phyloP scores from a whole-genome alignment of 2,888 invertebrate genomes.

The Tenthredo distinguenda region DNA sequence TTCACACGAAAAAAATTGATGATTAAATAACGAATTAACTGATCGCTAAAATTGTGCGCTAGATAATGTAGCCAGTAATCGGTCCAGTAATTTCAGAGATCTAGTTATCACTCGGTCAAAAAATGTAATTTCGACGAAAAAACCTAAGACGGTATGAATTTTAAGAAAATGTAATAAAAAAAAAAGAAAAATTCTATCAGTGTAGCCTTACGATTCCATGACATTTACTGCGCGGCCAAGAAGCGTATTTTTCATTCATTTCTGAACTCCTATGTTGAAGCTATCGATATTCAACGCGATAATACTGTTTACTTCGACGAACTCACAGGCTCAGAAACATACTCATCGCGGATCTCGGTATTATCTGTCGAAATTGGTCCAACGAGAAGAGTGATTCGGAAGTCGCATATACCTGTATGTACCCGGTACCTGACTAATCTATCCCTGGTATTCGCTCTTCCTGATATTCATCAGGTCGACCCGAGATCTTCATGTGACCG shows the following conservation, averaged over 20 bases:
- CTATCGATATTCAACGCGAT: background rate
- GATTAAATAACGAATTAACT: no score
- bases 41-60: no score
- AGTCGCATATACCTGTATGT: background rate
- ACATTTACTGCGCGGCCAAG: background rate
- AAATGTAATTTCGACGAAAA: no score
- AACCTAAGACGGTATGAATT: no score
- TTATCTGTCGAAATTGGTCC: background rate
- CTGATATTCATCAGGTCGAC: constrained; percentile 7
- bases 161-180: background rate
- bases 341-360: background rate
- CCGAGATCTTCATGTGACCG: constrained; percentile 9
- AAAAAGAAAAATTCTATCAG: background rate
- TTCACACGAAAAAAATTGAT: no score
- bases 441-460: background rate
- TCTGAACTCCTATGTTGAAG: background rate
- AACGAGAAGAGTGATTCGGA: background rate
- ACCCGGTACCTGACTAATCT: background rate
- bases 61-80: no score
- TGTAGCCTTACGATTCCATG: background rate
- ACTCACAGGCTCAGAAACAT: background rate
- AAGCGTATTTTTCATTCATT: background rate
- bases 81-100: no score
- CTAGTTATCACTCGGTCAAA: no score
- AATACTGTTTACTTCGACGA: background rate